phyloP scores from a whole-genome alignment of 1,140 invertebrate species.

The Saccostrea echinata region DNA sequence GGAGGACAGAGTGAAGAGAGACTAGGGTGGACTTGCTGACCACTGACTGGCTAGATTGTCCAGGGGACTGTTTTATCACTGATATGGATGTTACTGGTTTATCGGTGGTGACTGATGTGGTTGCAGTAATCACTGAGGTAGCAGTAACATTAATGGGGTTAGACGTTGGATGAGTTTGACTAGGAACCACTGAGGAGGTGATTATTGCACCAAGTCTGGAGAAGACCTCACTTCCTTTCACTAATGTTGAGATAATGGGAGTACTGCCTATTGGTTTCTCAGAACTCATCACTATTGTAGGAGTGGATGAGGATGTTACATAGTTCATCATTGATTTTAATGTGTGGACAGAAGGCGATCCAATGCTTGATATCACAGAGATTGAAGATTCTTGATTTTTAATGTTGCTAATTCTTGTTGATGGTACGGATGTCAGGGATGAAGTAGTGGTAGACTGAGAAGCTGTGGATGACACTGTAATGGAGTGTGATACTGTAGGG shows the following conservation, averaged over 20 bases:
- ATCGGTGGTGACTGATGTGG: not conserved
- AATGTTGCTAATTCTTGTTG: not conserved
- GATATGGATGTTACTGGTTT: not conserved
- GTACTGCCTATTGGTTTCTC: not conserved
- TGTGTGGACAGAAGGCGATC: not conserved
- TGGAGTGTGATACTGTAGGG: not conserved
- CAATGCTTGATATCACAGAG: not conserved
- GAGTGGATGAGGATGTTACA: not conserved
- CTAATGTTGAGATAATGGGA: not conserved
- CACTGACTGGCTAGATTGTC: not conserved
- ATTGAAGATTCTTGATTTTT: not conserved
- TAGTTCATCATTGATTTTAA: not conserved
- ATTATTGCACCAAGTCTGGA: not conserved
- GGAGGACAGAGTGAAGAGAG: conserved; percentile 7
- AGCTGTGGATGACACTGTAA: not conserved
- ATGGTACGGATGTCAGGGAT: not conserved
- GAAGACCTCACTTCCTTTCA: not conserved
- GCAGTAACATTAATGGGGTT: not conserved
- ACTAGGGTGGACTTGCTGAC: conserved; percentile 4
- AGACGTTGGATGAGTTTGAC: not conserved
- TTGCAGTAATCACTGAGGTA: not conserved
- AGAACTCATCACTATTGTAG: not conserved
- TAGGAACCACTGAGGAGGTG: not conserved
- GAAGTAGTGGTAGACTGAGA: not conserved
- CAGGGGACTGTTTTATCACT: not conserved